Evolutionary conservation across 2,888 invertebrate genomes (phyloP).

Genomic region (Lasius fuliginosus): DNA sequence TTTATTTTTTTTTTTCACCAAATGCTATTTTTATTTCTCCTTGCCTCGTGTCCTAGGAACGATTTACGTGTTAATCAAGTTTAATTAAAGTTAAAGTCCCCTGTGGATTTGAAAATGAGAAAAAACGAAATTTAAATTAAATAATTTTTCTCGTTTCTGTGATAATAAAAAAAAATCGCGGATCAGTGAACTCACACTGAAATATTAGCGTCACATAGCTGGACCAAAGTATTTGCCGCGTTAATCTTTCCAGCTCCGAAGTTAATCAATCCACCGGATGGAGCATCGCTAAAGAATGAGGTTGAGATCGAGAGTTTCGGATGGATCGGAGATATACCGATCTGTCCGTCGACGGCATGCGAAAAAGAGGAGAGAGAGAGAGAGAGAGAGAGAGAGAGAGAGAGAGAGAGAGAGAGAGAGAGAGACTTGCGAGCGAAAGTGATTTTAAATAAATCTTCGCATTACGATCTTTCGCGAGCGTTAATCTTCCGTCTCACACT

Average conservation of each 20-base stretch:
- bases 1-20: not conserved
- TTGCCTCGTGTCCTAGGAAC: not conserved
- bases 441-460: not conserved
- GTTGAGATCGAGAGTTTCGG: not conserved
- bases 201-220: not conserved
- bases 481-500: not conserved
- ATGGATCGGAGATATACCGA: slow-evolving; percentile 5
- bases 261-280: slow-evolving; percentile 21
- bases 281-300: not conserved
- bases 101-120: not conserved
- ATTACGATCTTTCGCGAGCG: not conserved
- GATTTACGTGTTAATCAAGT: not conserved
- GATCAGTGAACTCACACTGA: slow-evolving; percentile 6
- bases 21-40: not conserved
- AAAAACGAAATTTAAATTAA: slow-evolving; percentile 6
- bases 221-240: slow-evolving; percentile 11
- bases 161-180: slow-evolving; percentile 3
- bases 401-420: not conserved
- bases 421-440: not conserved
- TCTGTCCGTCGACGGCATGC: not conserved
- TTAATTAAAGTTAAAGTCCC: slow-evolving; percentile 18
- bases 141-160: not conserved
- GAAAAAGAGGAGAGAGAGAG: not conserved
- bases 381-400: not conserved
- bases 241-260: slow-evolving; percentile 27